Base-by-base conservation (phyloP, 2,888 invertebrate species). In the Drosophila peninsularis region DNA sequence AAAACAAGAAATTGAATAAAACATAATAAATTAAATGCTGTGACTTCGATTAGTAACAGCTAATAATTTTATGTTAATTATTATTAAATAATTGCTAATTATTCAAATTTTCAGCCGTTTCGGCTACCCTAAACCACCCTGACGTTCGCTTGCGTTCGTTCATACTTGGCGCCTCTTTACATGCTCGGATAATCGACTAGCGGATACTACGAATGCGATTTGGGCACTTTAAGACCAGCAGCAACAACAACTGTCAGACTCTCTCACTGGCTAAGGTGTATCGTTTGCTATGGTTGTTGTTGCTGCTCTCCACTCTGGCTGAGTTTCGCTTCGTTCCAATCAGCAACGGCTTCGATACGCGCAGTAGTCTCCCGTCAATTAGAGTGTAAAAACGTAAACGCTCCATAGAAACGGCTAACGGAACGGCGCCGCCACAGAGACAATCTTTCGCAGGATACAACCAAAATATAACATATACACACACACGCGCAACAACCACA, bases 281-380 rank as follows among this genome's bases (percentile, higher is more conserved):
- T 37, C 21, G n/a, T 21, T 49, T 24, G 49, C 21, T 24, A 34
- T n/a, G n/a, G n/a, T 47, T 45, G 47, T 62, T 49, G 45, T 62
- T 55, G 45, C 14, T 19, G 58, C 45, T 42, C 47, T 58, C 62
- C 45, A 45, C 65, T 62, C 45, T 54, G 17, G 21, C 47, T 37
- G 62, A 62, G 66, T 68, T 71, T 60, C 53, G 58, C 64, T 62
- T 73, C 71, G 74, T 78, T 78, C 71, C 76, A 79, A 78, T 77
- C 74, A 41, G 60, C 41, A 9, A 30, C 57, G 55, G 68, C 54
- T 82, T 68, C 71, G 72, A 79, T 80, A 70, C 81, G 78, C 80
- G 82, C 84, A 84, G 84, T 88, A 88, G 90, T 90, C 90, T 89
- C 85, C 89, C 82, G 91, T 90, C 90, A 91, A 91, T 90, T 90